Conservation (phyloP, 1,140 invertebrate genomes). For the Apis florea region DNA sequence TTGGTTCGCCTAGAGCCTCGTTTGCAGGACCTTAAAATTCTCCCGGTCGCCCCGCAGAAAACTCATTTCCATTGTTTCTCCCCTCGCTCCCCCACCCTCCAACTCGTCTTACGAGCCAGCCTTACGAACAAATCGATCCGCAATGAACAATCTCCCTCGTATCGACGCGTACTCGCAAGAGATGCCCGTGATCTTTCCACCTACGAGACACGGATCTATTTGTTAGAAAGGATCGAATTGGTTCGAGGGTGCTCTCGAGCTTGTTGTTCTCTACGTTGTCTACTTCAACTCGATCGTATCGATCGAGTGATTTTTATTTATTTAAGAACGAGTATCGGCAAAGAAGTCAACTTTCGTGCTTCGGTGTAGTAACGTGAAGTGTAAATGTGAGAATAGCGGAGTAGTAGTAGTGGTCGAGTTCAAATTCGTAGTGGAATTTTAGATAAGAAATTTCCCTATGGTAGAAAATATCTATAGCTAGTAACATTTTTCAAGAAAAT, state of each 20-base stretch:
- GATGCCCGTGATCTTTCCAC: not conserved
- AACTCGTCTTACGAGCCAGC: not conserved
- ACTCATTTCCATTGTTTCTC: slow-evolving; percentile 51
- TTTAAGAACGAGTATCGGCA: not conserved
- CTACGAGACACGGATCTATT: not conserved
- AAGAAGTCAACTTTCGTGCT: too few relatives aligned
- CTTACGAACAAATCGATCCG: slow-evolving; percentile 31
- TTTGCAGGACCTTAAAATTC: slow-evolving; percentile 60
- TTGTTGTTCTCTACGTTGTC: not conserved
- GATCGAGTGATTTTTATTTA: not conserved
- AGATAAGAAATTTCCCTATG: too few relatives aligned
- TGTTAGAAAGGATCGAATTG: not conserved
- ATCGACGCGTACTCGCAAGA: not conserved
- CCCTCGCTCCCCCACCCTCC: not conserved
- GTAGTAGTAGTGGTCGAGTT: too few relatives aligned
- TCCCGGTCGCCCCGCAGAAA: slow-evolving; percentile 27
- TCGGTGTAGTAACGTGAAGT: too few relatives aligned
- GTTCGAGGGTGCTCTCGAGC: not conserved
- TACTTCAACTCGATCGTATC: not conserved
- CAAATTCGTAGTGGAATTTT: too few relatives aligned
- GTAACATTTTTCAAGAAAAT: too few relatives aligned
- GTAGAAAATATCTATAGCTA: too few relatives aligned
- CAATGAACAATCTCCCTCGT: not conserved
- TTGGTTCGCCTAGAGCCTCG: slow-evolving; percentile 41
- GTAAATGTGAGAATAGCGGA: too few relatives aligned